Base-by-base conservation (phyloP, 1,140 invertebrate species). In the Pachyrhynchus sulphureomaculatus region DNA sequence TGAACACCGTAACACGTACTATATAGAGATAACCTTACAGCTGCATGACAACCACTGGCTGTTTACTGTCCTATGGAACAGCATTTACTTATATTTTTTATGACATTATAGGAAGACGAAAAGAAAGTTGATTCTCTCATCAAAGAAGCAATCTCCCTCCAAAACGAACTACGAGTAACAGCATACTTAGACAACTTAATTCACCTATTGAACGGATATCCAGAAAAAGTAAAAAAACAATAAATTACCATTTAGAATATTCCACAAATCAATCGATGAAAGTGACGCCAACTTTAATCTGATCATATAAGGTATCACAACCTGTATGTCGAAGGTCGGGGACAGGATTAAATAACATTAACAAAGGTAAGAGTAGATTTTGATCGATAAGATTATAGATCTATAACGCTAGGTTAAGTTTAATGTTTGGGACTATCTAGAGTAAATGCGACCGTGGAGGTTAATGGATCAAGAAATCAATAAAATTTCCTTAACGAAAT, bases 131-230 rank as follows among this genome's bases (percentile, higher is more conserved):
- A 66, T 9, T 15, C 47, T 17, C 48, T 72, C 10, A 55, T 67
- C 8, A 32, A 59, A 13, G 17, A 67, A 60, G 51, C 68, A 4
- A 37, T 9, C 9, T 18, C 26, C 10, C 29, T 72, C 3, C 47
- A 62, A 45, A 57, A 65, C 24, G 65, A 69, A 29, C 29, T 72
- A 17, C 45, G 58, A 32, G 60, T 72, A 62, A 65, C 66, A 2
- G 44, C 54, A 18, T 72, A 66, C 48, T 45, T 72, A 21, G 58
- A 70, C 23, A 62, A 72, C 37, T 9, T 74, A 3, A 44, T 74
- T 2, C 34, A 66, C 36, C 47, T 71, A 3, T 45, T 74, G 9
- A 55, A 70, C 12, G 68, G 67, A 6, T 29, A 70, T 34, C n/a
- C 65, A 4, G 69, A 72, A 45, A 64, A 68, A 45, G 65, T 69